Base-by-base conservation (phyloP, 2,888 invertebrate genomes). In the Drosophila quasianomalipes region DNA sequence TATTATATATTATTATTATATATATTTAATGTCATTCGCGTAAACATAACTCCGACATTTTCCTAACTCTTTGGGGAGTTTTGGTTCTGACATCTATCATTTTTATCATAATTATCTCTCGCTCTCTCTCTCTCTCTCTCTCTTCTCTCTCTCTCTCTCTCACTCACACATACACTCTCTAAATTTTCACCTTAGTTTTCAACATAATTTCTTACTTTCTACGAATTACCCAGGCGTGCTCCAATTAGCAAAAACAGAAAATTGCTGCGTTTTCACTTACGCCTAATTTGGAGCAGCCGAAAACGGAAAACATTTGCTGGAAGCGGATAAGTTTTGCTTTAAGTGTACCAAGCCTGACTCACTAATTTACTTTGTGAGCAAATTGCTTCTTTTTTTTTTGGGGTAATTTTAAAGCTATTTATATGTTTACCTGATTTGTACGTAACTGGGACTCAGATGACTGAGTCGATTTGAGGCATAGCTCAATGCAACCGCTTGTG, bases 401-500 rank as follows among this genome's bases (percentile, higher is more conserved):
- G 10, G 10, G 3, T 44, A 22, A 22, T 49, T 49, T 22, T 9
- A 16, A 4, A 4, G 10, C 0, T 2, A 1, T 19, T 1, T 1
- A 39, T 4, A 0, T 14, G 0, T 1, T 76, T 75, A 93, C 93
- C 92, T 93, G 57, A 93, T 92, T 58, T 89, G 89, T 52, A 93
- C 83, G 72, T 85, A 93, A 37, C 89, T 92, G 28, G 93, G 93
- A 76, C 90, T 91, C 4, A 87, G 67, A n/a, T 91, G 83, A 39
- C 92, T 93, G 26, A 90, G 70, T 2, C 86, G 78, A 69, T 93
- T 92, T 22, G 88, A 83, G 26, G 82, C 79, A 72, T 92, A 92
- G 57, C 86, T 85, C 3, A 93, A 62, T 16, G 92, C 93, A 54
- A 93, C 92, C 3, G 89, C 82, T 31, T 91, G 91, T 1, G 93